Evolutionary conservation across 2,113 vertebrate genomes (phyloP), one percentile per base, ranked within the genome.

Genomic region (Triplophysa dalaica): DNA sequence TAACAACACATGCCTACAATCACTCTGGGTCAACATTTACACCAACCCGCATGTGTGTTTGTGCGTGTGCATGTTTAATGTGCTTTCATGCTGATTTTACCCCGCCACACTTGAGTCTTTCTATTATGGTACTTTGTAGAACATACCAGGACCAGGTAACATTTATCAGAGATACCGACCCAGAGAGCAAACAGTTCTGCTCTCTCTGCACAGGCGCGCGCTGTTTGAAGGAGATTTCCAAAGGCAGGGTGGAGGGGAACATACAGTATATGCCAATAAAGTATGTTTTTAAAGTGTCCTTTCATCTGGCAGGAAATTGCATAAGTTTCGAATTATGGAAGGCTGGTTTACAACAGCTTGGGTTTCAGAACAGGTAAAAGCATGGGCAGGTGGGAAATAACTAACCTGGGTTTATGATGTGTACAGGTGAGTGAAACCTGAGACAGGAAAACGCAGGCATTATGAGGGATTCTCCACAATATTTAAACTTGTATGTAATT

Each of bases 301-400:
- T 72, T 72, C 69, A 70, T 79, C 81, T 81, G 56, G 48, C 85
- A 82, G 85, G 69, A 80, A 75, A 80, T 80, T 81, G 78, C 68
- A 70, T 73, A 41, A 11, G 73, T 58, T 83, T 29, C 43, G 62
- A 45, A 7, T 65, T 50, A 43, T 69, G 9, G 41, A 41, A 73
- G 66, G 73, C 67, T 22, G 52, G 50, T 68, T 75, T 41, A 80
- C 63, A 41, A 50, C 29, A 67, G 29, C 1, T 81, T 77, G 76
- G 70, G 45, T 66, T 74, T 77, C 26, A 68, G 56, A 61, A 9
- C 19, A 52, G 65, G 75, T 84, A 70, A 80, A 66, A 43, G 21
- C 61, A 56, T 58, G 70, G 50, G 63, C 61, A 77, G 45, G 75
- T 77, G 75, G 61, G 62, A 65, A 76, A 77, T 77, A 52, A 54